Conservation (phyloP, 2,113 vertebrate genomes). For the Boleophthalmus pectinirostris region DNA sequence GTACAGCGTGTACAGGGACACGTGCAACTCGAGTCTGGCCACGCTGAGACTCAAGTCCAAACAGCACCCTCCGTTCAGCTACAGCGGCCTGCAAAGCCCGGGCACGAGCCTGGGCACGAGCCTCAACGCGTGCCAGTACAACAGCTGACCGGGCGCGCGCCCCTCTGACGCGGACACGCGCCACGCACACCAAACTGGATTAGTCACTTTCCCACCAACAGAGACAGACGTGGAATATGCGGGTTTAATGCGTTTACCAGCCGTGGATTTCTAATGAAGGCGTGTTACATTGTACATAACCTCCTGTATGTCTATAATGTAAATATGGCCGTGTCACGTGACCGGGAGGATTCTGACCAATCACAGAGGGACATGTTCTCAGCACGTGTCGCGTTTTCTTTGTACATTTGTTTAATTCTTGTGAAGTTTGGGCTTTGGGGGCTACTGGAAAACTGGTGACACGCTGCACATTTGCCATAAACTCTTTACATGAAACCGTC, state of each 20-base stretch:
- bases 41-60: slow-evolving; percentile 98
- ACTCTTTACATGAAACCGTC: neutral
- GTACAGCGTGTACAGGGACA: slow-evolving; percentile 98
- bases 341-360: slow-evolving; percentile 49
- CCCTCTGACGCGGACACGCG: slow-evolving; percentile 22
- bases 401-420: neutral
- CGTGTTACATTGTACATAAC: slow-evolving; percentile 67
- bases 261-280: slow-evolving; percentile 70
- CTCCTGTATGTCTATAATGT: slow-evolving; percentile 68
- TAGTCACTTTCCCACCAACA: slow-evolving; percentile 75
- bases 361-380: neutral
- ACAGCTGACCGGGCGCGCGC: slow-evolving; percentile 86
- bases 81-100: slow-evolving; percentile 92
- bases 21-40: slow-evolving; percentile 96
- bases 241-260: slow-evolving; percentile 86
- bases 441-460: neutral
- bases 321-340: slow-evolving; percentile 61
- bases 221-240: slow-evolving; percentile 84
- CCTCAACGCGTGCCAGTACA: slow-evolving; percentile 97
- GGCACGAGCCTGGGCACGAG: slow-evolving; percentile 88
- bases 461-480: neutral
- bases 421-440: neutral
- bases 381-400: neutral
- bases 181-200: slow-evolving; percentile 82
- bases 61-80: slow-evolving; percentile 97